Conservation (phyloP, 2,888 invertebrate genomes). For the Melikaiella ostensackeni region DNA sequence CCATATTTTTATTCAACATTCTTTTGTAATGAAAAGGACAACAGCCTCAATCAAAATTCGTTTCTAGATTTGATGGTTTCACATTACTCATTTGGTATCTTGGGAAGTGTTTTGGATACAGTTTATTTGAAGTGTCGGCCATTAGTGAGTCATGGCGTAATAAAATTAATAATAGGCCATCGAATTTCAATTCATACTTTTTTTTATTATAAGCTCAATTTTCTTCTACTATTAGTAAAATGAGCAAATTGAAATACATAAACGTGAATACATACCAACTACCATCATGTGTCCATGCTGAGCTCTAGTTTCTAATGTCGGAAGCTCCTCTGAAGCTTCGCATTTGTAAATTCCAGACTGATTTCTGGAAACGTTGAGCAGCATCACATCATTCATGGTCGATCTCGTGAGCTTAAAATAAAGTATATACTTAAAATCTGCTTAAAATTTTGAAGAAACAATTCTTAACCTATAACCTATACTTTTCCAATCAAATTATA, state of each 20-base stretch:
- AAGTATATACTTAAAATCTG: conserved; percentile 13
- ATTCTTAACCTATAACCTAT: not conserved
- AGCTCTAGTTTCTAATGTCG: conserved; percentile 84
- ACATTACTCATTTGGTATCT: too few relatives aligned
- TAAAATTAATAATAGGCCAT: not conserved
- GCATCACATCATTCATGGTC: conserved; percentile 83
- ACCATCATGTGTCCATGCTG: conserved; percentile 82
- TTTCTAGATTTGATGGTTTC: too few relatives aligned
- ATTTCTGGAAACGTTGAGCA: conserved; percentile 83
- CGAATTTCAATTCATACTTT: too few relatives aligned
- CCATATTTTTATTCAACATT: not conserved
- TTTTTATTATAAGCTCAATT: too few relatives aligned
- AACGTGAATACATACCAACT: conserved; percentile 80
- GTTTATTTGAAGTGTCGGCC: not conserved
- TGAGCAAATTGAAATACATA: not conserved
- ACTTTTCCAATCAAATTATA: too few relatives aligned
- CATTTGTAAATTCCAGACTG: conserved; percentile 86
- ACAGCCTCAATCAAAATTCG: too few relatives aligned
- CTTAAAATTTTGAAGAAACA: not conserved
- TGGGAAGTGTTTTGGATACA: too few relatives aligned
- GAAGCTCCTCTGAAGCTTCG: conserved; percentile 86
- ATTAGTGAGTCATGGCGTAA: not conserved
- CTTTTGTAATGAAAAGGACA: not conserved
- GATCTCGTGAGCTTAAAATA: conserved; percentile 81
- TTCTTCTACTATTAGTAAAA: too few relatives aligned